These are phyloP conservation scores for Macrosiphum euphorbiae DNA, from an alignment of 2,888 invertebrate genomes.

Conservation along the genomic window DNA sequence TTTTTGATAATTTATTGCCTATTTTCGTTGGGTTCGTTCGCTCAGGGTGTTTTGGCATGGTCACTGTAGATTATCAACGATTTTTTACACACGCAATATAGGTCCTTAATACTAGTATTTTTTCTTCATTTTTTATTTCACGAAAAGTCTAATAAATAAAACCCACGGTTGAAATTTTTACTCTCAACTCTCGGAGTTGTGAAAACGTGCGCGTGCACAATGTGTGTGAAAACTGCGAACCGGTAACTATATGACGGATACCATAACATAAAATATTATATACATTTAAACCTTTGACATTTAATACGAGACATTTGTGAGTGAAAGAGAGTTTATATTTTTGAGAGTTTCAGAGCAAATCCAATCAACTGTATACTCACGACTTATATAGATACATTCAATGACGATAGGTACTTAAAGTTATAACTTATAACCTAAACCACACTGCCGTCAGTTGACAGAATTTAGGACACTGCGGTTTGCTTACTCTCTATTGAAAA, in stretches of 20 bases:
- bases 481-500: not conserved
- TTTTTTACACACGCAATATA: constrained; percentile 32
- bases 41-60: constrained; percentile 34
- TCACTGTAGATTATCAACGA: constrained; percentile 23
- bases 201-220: not conserved
- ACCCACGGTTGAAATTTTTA: not conserved
- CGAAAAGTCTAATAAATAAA: constrained; percentile 34
- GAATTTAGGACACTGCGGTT: not conserved
- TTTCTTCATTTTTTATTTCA: not conserved
- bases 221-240: not conserved
- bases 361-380: not conserved
- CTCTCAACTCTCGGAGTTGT: not conserved
- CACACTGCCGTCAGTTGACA: not conserved
- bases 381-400: not conserved
- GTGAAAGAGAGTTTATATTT: not conserved
- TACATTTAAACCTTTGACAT: not conserved
- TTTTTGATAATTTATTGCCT: constrained; percentile 37
- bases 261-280: not conserved
- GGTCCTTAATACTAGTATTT: not conserved
- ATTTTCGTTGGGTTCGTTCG: not conserved
- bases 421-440: not conserved
- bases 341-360: not conserved
- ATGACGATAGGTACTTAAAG: not conserved
- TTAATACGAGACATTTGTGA: not conserved
- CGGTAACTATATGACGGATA: not conserved